Conservation (phyloP, 2,888 invertebrate genomes). For the Lomographa bimaculata region DNA sequence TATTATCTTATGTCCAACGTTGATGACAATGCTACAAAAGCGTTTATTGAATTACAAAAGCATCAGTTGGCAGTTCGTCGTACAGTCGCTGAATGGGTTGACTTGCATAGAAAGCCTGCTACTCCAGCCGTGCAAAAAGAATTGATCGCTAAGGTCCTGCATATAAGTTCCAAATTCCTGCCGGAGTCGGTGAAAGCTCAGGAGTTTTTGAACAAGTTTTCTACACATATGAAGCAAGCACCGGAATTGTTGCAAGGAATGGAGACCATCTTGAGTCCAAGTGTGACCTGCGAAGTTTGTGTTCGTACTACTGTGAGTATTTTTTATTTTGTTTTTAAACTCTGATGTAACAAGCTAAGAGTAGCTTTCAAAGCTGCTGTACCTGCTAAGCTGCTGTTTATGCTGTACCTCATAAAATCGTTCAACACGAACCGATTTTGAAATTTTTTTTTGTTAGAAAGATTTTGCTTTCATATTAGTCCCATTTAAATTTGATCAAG, state of each 20-base stretch:
- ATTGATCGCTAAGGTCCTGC: conserved; percentile 86
- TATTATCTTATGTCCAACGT: conserved; percentile 96
- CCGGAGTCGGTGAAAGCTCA: conserved; percentile 97
- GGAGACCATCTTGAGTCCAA: conserved; percentile 94
- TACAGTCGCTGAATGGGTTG: conserved; percentile 94
- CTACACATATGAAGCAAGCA: conserved; percentile 90
- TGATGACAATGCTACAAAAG: conserved; percentile 96
- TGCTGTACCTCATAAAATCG: too few relatives aligned
- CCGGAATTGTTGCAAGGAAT: conserved; percentile 88
- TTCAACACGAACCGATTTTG: too few relatives aligned
- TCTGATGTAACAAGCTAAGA: too few relatives aligned
- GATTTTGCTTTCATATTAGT: too few relatives aligned
- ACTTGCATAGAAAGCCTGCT: conserved; percentile 89
- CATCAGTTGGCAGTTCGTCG: conserved; percentile 93
- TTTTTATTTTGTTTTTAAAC: conserved; percentile 5
- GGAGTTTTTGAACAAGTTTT: conserved; percentile 93
- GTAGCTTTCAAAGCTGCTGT: too few relatives aligned
- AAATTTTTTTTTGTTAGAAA: too few relatives aligned
- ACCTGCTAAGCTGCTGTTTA: too few relatives aligned
- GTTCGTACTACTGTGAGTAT: conserved; percentile 92
- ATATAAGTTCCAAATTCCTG: conserved; percentile 89
- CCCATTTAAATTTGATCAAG: too few relatives aligned
- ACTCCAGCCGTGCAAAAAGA: conserved; percentile 89
- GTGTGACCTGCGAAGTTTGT: conserved; percentile 96
- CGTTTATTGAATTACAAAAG: conserved; percentile 93